These are phyloP conservation scores for Hycleus cichorii DNA, from an alignment of 1,140 invertebrate genomes.

Conservation along the genomic window DNA sequence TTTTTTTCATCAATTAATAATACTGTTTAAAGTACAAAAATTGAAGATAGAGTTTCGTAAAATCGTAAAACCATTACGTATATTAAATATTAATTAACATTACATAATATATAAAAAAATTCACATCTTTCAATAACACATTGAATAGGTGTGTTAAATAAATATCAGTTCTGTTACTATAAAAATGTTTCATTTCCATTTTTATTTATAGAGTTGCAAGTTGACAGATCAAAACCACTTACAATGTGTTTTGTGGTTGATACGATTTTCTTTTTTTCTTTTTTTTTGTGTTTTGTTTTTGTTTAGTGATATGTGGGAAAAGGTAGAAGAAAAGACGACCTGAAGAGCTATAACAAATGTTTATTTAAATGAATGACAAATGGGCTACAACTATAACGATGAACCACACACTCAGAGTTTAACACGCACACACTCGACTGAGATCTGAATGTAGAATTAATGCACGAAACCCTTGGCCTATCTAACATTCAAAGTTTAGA, in stretches of 20 bases:
- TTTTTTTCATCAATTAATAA: conserved; percentile 31
- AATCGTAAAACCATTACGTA: conserved; percentile 29
- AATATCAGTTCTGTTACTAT: conserved; percentile 33
- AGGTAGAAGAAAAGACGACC: conserved; percentile 26
- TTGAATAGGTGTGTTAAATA: conserved; percentile 29
- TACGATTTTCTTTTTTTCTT: conserved; percentile 17
- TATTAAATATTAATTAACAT: conserved; percentile 23
- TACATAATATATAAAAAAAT: conserved; percentile 32
- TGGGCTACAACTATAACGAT: conserved; percentile 34
- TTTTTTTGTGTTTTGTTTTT: not conserved
- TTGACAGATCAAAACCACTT: conserved; percentile 16
- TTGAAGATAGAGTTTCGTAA: conserved; percentile 29
- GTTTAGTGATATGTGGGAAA: conserved; percentile 30
- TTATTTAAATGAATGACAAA: conserved; percentile 32
- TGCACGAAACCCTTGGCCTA: conserved; percentile 42
- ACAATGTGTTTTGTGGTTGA: conserved; percentile 22
- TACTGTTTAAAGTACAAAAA: conserved; percentile 38
- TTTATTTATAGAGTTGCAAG: conserved; percentile 3
- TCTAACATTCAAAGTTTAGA: conserved; percentile 44
- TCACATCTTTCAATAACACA: conserved; percentile 26
- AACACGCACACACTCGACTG: conserved; percentile 35
- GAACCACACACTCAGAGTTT: conserved; percentile 31
- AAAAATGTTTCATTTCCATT: conserved; percentile 22
- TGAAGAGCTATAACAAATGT: conserved; percentile 35
- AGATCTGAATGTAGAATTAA: conserved; percentile 41